Percentiles rank a stretch among this genome's conserved stretches.
phyloP scores from a whole-genome alignment of 2,888 invertebrate species.

The Athalia rosae region DNA sequence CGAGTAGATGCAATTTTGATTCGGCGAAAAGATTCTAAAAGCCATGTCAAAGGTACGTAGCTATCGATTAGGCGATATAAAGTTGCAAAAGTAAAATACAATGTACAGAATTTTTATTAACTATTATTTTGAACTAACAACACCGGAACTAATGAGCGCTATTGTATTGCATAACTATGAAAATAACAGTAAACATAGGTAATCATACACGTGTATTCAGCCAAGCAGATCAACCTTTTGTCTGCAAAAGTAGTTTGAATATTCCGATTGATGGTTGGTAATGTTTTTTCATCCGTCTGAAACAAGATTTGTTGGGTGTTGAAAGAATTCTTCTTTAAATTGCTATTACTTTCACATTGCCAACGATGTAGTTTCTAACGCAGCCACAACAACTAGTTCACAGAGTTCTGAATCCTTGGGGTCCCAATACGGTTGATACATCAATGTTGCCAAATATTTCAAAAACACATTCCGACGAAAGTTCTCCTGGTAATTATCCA shows the following conservation, averaged over 20 bases:
- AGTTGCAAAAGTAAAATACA: not conserved
- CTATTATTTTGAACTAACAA: conserved; percentile 27
- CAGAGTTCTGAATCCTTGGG: conserved; percentile 82
- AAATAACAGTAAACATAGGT: not conserved
- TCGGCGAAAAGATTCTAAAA: conserved; percentile 83
- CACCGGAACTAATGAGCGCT: conserved; percentile 1
- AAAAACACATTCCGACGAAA: conserved; percentile 45
- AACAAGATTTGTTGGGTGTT: not conserved
- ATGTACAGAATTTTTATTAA: conserved; percentile 1
- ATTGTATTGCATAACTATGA: conserved; percentile 14
- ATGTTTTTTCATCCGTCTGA: not conserved
- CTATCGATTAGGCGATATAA: not conserved
- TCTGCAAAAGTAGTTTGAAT: conserved; percentile 9
- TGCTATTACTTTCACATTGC: conserved; percentile 37
- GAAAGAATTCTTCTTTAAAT: conserved; percentile 23
- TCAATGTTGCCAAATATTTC: conserved; percentile 50
- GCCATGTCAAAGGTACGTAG: conserved; percentile 85
- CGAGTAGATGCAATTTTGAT: conserved; percentile 84
- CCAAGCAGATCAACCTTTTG: conserved; percentile 17
- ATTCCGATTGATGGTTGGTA: not conserved
- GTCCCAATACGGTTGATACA: conserved; percentile 77
- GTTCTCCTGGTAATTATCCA: conserved; percentile 60
- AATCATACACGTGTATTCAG: not conserved
- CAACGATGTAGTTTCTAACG: not conserved
- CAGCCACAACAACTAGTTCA: conserved; percentile 75